phyloP scores from a whole-genome alignment of 2,888 invertebrate species.

The Scaptomyza polygonia region DNA sequence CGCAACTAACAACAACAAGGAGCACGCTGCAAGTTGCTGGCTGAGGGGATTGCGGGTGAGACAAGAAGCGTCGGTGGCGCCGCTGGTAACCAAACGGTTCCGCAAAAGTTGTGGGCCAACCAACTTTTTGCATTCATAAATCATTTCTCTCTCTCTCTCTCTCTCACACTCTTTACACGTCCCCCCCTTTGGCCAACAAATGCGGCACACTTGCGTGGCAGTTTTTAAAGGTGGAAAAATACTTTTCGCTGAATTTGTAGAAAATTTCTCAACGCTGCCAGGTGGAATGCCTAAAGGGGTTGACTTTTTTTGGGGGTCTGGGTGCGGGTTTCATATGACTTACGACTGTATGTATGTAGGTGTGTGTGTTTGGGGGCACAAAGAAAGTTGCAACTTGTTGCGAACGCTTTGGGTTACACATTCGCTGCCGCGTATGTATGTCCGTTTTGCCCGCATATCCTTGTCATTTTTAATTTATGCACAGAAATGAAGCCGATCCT shows the following conservation, averaged over 20 bases:
- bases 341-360: not conserved
- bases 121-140: slow-evolving; percentile 78
- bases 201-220: slow-evolving; percentile 21
- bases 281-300: slow-evolving; percentile 40
- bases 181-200: not conserved
- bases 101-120: slow-evolving; percentile 67
- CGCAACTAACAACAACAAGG: slow-evolving; percentile 60
- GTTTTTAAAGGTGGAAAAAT: slow-evolving; percentile 77
- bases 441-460: slow-evolving; percentile 65
- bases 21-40: not conserved
- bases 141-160: slow-evolving; percentile 66
- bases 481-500: slow-evolving; percentile 45
- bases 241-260: slow-evolving; percentile 80
- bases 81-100: slow-evolving; percentile 57
- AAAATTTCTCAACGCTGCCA: slow-evolving; percentile 56
- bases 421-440: slow-evolving; percentile 9
- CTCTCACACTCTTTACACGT: not conserved
- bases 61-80: slow-evolving; percentile 18
- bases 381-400: slow-evolving; percentile 68
- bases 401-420: slow-evolving; percentile 57
- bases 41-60: not conserved
- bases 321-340: not conserved
- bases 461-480: slow-evolving; percentile 76
- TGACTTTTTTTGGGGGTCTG: slow-evolving; percentile 14
- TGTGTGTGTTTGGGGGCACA: slow-evolving; percentile 3